Evolutionary conservation across 2,888 invertebrate species (phyloP), one percentile per base, ranked within the genome.

Genomic region (Sympetrum striolatum): DNA sequence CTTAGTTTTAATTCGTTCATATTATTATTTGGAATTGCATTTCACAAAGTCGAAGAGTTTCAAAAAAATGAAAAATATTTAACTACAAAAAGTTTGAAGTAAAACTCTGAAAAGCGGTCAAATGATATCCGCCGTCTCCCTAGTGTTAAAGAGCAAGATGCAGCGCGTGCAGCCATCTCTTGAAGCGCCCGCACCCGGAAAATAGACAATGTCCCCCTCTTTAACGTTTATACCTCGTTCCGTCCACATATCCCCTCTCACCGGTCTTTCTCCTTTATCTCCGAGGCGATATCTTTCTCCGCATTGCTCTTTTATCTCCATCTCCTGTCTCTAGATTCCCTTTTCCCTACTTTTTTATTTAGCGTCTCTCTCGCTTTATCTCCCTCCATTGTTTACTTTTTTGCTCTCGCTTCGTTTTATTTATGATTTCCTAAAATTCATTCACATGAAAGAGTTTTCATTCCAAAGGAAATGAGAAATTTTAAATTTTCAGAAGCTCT

Each of bases 141-240:
- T n/a, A n/a, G n/a, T n/a, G n/a, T n/a, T n/a, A 31, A 73, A 73
- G 73, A 73, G 73, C n/a, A 22, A 18, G 18, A 22, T 64, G 73
- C 73, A 73, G 31, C 25, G 25, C 22, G n/a, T 25, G 25, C 2
- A 25, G n/a, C 64, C 64, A 64, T 22, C 73, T 73, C 73, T 73
- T 31, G 31, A 73, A 31, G 25, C 25, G 25, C 31, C 10, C 12
- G 25, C 73, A n/a, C n/a, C n/a, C 73, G 25, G 73, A 73, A 73
- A 73, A 73, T 73, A 73, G 25, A 31, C 73, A 73, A 0, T 31
- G 1, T 22, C 22, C 25, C 25, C 73, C 73, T 25, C 73, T 73
- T 64, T 48, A 53, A 35, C 90, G n/a, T 90, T 86, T 90, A n/a
- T 58, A 48, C 90, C 90, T 48, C 86, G 5, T 81, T 86, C 44